These are phyloP conservation scores for Micromys minutus DNA, from an alignment of 2,113 vertebrate genomes.

Conservation along the genomic window DNA sequence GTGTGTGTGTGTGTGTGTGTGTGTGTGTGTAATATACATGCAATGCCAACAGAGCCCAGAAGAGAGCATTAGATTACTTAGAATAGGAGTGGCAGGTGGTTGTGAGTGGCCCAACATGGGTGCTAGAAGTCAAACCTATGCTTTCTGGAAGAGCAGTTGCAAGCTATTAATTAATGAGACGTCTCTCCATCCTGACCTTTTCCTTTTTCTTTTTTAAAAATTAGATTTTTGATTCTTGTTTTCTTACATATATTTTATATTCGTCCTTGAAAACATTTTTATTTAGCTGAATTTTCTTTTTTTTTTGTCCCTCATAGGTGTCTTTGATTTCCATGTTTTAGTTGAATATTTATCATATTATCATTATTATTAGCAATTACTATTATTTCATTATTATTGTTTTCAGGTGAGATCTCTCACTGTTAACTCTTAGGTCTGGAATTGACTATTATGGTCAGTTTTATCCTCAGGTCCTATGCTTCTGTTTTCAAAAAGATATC, in stretches of 20 bases:
- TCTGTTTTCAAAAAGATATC: conserved; percentile 9
- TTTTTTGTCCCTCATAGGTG: not conserved
- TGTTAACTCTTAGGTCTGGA: not conserved
- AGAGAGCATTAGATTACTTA: not conserved
- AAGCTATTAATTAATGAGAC: not conserved
- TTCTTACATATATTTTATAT: not conserved
- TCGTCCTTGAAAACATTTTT: not conserved
- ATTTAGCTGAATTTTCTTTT: not conserved
- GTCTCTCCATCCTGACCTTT: not conserved
- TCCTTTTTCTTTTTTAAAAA: not conserved
- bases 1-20: not conserved
- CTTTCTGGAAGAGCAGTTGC: not conserved
- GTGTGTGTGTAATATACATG: not conserved
- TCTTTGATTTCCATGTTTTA: not conserved
- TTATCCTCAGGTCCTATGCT: not conserved
- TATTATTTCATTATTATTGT: not conserved
- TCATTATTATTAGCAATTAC: not conserved
- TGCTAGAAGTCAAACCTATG: not conserved
- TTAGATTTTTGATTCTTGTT: not conserved
- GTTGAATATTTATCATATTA: not conserved
- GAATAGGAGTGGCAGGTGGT: not conserved
- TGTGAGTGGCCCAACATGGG: not conserved
- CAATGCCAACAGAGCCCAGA: not conserved
- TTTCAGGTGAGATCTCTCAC: not conserved
- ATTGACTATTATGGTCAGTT: not conserved